These are phyloP conservation scores for Andrena fulva DNA, from an alignment of 2,888 invertebrate species.

Conservation along the genomic window DNA sequence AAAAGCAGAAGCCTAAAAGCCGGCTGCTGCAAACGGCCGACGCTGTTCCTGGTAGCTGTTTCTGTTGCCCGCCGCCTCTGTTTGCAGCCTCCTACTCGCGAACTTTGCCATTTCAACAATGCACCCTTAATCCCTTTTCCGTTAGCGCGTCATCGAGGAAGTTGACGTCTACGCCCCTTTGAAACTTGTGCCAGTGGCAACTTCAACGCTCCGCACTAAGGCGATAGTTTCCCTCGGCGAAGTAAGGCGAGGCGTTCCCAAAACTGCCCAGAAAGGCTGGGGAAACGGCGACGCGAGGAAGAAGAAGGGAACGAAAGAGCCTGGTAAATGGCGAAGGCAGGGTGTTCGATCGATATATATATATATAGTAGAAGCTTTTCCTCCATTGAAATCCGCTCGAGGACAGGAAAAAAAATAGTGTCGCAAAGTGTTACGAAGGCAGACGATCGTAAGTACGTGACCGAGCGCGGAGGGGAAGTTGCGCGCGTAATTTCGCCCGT, in stretches of 20 bases:
- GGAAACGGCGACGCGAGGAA: neutral
- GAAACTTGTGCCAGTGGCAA: conserved; percentile 41
- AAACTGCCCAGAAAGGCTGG: neutral
- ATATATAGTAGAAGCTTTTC: neutral
- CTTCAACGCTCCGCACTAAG: conserved; percentile 11
- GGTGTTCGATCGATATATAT: neutral
- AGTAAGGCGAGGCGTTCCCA: neutral
- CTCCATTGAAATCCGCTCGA: neutral
- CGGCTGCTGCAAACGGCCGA: conserved; percentile 60
- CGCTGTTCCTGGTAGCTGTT: conserved; percentile 46
- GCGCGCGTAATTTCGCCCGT: conserved; percentile 22
- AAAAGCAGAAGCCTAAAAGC: conserved; percentile 68
- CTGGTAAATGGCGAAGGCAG: neutral
- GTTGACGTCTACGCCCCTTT: conserved; percentile 50
- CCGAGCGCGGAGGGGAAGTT: conserved; percentile 3
- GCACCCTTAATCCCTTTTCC: conserved; percentile 69
- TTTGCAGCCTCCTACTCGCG: conserved; percentile 53
- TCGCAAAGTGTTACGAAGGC: conserved; percentile 28
- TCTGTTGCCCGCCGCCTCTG: conserved; percentile 36
- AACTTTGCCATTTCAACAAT: conserved; percentile 67
- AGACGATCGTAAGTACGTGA: conserved; percentile 25
- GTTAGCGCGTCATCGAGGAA: conserved; percentile 57
- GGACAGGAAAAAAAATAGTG: neutral
- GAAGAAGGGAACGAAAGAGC: neutral
- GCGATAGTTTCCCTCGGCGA: too few relatives aligned